A percentile compares a stretch with the other conserved stretches of the same genome.
These are phyloP conservation scores for Hesperophylax magnus DNA, from an alignment of 1,140 invertebrate species.

Conservation along the genomic window DNA sequence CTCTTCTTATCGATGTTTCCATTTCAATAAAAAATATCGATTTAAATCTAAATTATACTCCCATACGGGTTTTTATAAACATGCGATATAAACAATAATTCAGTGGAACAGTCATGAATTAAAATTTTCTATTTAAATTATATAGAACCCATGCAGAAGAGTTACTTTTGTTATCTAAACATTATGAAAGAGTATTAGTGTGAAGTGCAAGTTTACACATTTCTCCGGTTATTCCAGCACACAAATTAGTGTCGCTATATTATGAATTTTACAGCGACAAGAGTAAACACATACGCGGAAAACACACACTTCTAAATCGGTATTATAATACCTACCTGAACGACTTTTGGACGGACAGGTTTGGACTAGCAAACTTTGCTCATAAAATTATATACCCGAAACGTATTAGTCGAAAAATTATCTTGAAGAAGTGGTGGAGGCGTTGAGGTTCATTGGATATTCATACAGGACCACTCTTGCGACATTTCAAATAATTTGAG, in stretches of 20 bases:
- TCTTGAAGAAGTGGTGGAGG: neutral
- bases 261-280: neutral
- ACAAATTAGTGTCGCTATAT: neutral
- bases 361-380: conserved; percentile 24
- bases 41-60: too few relatives aligned
- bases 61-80: too few relatives aligned
- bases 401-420: neutral
- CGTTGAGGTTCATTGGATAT: neutral
- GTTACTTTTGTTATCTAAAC: too few relatives aligned
- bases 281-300: conserved; percentile 1
- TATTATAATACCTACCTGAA: neutral
- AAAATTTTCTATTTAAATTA: too few relatives aligned
- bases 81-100: too few relatives aligned
- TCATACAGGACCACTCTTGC: conserved; percentile 6
- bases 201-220: neutral
- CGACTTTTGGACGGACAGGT: conserved; percentile 10
- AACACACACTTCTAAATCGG: neutral
- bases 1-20: too few relatives aligned
- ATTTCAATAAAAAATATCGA: too few relatives aligned
- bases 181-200: too few relatives aligned
- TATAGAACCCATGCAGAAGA: too few relatives aligned
- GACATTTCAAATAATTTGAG: neutral
- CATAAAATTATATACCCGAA: neutral
- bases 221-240: neutral
- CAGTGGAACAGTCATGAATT: too few relatives aligned